Evolutionary conservation across 1,140 invertebrate genomes (phyloP), one percentile per base, ranked within the genome.

Genomic region (Cotesia typhae): DNA sequence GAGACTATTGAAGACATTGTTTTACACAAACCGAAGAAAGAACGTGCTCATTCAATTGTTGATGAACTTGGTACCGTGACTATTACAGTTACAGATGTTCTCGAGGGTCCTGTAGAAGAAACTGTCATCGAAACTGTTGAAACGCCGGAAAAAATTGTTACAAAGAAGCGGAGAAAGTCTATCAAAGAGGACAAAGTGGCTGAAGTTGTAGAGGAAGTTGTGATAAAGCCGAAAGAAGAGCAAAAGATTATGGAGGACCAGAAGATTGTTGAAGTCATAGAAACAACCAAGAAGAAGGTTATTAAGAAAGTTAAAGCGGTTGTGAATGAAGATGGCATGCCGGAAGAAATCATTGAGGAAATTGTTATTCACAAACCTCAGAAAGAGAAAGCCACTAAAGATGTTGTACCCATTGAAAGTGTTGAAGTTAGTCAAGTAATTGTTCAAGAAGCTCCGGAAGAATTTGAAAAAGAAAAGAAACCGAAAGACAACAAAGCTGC

Each of bases 131-230:
- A 83, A 73, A 76, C 80, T 41, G 77, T 73, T 5, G 79, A 80
- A 77, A 71, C 78, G 41, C 74, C 57, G 57, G 75, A 74, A 69
- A 81, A 80, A 70, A 60, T 74, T 79, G 77, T 72, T n/a, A 74
- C 76, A 41, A 78, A 82, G 64, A 82, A 81, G 65, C 73, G 78
- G 63, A 76, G 76, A 70, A 77, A 80, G 66, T 61, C 81, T 68
- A 75, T 78, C 3, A 75, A 71, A 71, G 78, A 67, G n/a, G 71
- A 70, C 4, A 65, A 70, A n/a, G 67, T 67, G 52, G 76, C 67
- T 41, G 70, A 76, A 52, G 73, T 76, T 4, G 67, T 76, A 36
- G 77, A 78, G 70, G 75, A 78, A 14, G 67, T 75, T 3, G 67
- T 71, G 17, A 20, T 47, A 3, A 70, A 78, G 6, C 73, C 28